Evolutionary conservation across 2,113 vertebrate genomes (phyloP).

Genomic region (Ageneiosus marmoratus): DNA sequence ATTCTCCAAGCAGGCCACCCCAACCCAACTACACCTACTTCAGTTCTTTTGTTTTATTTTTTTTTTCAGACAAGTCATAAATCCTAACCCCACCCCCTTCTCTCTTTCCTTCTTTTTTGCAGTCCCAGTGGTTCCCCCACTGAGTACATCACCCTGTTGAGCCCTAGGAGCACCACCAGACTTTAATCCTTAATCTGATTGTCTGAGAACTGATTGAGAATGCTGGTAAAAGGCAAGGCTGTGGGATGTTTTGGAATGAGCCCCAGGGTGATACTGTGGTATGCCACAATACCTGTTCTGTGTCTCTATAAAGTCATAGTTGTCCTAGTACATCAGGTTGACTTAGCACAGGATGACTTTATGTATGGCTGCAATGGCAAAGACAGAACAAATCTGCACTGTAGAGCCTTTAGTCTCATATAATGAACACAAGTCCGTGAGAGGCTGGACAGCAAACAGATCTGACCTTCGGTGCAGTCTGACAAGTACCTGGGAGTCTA

Average conservation of each 20-base stretch:
- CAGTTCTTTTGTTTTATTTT: not conserved
- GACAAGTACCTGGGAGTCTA: not conserved
- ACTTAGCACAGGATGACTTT: not conserved
- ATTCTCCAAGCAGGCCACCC: not conserved
- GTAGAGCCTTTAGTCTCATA: not conserved
- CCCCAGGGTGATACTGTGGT: not conserved
- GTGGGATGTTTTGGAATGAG: not conserved
- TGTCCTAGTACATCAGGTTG: no score
- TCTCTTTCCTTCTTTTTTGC: not conserved
- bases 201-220: not conserved
- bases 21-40: not conserved
- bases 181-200: not conserved
- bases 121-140: not conserved
- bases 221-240: not conserved
- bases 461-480: not conserved
- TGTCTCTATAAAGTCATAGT: no score
- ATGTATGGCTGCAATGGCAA: not conserved
- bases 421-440: not conserved
- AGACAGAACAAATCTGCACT: no score
- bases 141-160: not conserved
- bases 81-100: not conserved
- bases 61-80: not conserved
- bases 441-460: not conserved
- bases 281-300: constrained; percentile 8
- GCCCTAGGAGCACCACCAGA: no score